phyloP scores from a whole-genome alignment of 2,113 vertebrate species.

The Apaloderma vittatum region DNA sequence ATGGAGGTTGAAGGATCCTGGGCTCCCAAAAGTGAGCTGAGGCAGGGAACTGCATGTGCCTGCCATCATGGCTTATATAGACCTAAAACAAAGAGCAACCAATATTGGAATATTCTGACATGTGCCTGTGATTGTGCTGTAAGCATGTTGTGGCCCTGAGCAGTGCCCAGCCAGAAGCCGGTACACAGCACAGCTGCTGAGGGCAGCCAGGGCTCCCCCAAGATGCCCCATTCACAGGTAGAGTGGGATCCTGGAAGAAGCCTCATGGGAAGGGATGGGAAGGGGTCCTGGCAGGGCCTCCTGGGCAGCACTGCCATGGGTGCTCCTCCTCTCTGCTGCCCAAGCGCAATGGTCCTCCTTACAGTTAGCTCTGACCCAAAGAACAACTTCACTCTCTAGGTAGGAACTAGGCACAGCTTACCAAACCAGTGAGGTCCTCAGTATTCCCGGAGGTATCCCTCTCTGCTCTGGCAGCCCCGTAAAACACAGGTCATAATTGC shows the following conservation, averaged over 20 bases:
- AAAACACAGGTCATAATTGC: not conserved
- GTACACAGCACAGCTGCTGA: rapidly evolving
- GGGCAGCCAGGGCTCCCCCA: not conserved
- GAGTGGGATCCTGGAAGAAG: not conserved
- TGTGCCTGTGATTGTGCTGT: not conserved
- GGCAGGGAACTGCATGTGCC: not conserved
- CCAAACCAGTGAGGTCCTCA: not conserved
- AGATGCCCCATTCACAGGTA: rapidly evolving
- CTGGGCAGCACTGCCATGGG: rapidly evolving
- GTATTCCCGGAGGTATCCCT: not conserved
- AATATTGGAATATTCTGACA: not conserved
- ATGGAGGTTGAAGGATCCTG: not conserved
- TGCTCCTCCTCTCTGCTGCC: not conserved
- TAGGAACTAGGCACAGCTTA: not conserved
- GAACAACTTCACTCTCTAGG: not conserved
- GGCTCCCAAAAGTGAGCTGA: not conserved
- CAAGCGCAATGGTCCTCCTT: not conserved
- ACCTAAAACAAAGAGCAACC: not conserved
- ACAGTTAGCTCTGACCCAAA: not conserved
- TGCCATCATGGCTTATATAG: not conserved
- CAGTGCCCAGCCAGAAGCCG: rapidly evolving
- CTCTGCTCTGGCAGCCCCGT: not conserved
- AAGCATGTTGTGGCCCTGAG: not conserved
- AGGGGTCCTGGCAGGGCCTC: not conserved
- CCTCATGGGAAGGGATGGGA: not conserved